Evolutionary conservation across 2,113 vertebrate genomes (phyloP).

Genomic region (Crotalus viridis): DNA sequence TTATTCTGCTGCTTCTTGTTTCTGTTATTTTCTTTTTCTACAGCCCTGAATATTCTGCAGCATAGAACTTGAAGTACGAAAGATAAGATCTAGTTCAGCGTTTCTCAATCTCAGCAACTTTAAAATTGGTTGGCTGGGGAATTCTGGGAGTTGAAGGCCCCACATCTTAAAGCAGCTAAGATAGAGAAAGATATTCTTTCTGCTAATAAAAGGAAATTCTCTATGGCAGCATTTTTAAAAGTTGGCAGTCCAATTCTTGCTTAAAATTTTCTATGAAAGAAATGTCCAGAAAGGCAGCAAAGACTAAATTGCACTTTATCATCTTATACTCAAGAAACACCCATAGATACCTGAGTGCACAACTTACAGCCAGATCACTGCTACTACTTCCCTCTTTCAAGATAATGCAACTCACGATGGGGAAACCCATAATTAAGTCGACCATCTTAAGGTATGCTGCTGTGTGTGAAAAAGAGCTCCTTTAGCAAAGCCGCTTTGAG

Average conservation of each 20-base stretch:
- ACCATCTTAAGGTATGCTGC: neutral
- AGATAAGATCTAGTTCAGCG: neutral
- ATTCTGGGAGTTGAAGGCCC: neutral
- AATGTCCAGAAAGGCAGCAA: neutral
- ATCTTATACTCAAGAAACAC: neutral
- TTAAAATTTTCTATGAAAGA: neutral
- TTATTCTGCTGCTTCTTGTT: neutral
- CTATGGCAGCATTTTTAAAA: neutral
- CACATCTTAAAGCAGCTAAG: no score
- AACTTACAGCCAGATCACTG: neutral
- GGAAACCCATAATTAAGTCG: neutral
- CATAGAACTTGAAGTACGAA: neutral
- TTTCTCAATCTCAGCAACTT: neutral
- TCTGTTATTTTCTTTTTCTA: neutral
- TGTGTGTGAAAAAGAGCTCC: neutral
- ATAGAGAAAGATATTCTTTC: neutral
- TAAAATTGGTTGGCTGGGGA: neutral
- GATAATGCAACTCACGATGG: neutral
- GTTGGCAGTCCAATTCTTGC: neutral
- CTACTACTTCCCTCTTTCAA: neutral
- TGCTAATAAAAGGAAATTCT: neutral
- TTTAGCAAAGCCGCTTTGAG: neutral
- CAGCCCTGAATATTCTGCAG: neutral
- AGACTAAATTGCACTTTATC: neutral
- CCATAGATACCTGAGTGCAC: neutral